Base-by-base conservation (phyloP, 2,113 vertebrate genomes). In the Fulmarus glacialis region DNA sequence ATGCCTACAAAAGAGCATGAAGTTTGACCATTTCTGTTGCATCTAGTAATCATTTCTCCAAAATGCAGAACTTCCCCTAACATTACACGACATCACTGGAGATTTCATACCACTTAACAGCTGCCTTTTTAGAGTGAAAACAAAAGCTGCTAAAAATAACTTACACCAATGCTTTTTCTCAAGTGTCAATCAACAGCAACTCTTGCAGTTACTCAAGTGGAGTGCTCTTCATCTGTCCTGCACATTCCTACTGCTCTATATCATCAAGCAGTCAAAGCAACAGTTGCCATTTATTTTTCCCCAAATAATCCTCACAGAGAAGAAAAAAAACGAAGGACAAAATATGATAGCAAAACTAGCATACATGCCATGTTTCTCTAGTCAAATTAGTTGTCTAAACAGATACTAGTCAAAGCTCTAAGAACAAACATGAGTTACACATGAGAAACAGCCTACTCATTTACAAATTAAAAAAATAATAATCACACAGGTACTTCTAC, bases 81-180 rank as follows among this genome's bases (percentile, higher is more conserved):
- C 8, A 5, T 29, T 58, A 52, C 66, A 53, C 0, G 4, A 40
- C 36, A 73, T 26, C 72, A 13, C 67, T 87, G 78, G 59, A 88
- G 87, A 90, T 50, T 50, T 72, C 88, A 63, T 42, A 75, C 53
- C 59, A 83, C 50, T 63, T 67, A 79, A 32, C 89, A 86, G 88
- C 89, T 89, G 94, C 89, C 50, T 93, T 84, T 92, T 14, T 3
- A 72, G 79, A 64, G 42, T 26, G 52, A 91, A 94, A 97, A 90
- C 71, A 96, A 94, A 95, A 94, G 80, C 71, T 63, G 58, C 93
- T 94, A 95, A 97, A 93, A 95, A 94, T 96, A 97, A 80, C 95
- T 53, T 5, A 26, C 9, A 79, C 62, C 38, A 20, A 29, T 63
- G 87, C 58, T 89, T 91, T 42, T 85, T 56, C 87, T 79, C 43